These are phyloP conservation scores for Picus viridis DNA, from an alignment of 2,797 vertebrate species.

Conservation along the genomic window DNA sequence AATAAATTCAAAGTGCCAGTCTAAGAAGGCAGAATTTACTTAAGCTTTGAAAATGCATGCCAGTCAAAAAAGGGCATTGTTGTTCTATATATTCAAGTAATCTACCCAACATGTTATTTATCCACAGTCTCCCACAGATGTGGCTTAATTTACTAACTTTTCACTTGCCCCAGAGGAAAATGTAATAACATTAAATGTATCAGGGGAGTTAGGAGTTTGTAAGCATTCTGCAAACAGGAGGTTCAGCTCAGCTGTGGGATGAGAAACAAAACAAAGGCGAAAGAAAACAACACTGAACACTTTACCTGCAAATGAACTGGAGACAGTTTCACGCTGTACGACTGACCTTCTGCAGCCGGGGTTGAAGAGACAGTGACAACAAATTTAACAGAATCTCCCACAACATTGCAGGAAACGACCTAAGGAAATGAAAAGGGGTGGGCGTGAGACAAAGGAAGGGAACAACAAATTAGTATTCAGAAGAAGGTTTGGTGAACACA, in stretches of 20 bases:
- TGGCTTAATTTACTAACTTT: neutral
- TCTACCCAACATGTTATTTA: neutral
- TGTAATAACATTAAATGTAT: neutral
- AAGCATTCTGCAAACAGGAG: neutral
- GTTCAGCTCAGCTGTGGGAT: neutral
- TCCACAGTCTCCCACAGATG: neutral
- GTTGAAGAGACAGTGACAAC: conserved; percentile 68
- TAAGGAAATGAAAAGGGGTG: conserved; percentile 29
- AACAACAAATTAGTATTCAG: neutral
- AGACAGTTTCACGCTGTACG: conserved; percentile 82
- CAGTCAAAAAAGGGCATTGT: neutral
- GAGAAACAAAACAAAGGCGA: neutral
- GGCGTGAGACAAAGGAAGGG: neutral
- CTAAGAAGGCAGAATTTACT: neutral
- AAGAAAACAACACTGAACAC: neutral
- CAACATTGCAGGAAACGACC: conserved; percentile 85
- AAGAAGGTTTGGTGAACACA: neutral
- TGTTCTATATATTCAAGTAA: neutral
- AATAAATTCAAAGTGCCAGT: neutral
- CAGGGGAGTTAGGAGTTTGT: neutral
- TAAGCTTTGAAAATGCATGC: neutral
- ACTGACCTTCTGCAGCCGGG: conserved; percentile 53
- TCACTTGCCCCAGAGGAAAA: neutral
- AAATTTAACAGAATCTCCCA: conserved; percentile 87
- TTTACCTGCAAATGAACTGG: conserved; percentile 90